These are phyloP conservation scores for Luehdorfia chinensis DNA, from an alignment of 1,140 invertebrate genomes.

Conservation along the genomic window DNA sequence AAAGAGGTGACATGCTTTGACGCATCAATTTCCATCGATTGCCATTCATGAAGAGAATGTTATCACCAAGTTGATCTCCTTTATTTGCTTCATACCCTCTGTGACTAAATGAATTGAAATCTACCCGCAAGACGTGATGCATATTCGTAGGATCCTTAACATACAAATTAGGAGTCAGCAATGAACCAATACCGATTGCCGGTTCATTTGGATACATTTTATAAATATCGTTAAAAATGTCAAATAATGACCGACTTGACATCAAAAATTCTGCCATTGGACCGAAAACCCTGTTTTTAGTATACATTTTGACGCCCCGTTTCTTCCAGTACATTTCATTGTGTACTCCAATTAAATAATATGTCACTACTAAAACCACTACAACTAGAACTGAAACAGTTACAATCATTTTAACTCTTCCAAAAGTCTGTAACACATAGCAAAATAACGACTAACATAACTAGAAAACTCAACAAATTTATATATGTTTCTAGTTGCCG, in stretches of 20 bases:
- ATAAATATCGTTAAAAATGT: conserved; percentile 32
- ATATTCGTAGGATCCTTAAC: conserved; percentile 75
- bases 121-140: conserved; percentile 65
- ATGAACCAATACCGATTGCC: conserved; percentile 50
- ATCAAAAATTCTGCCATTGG: conserved; percentile 28
- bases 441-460: too few species aligned
- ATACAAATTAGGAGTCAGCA: conserved; percentile 61
- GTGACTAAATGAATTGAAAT: conserved; percentile 73
- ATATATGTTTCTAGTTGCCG: too few species aligned
- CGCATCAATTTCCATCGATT: conserved; percentile 64
- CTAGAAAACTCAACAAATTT: too few species aligned
- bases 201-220: conserved; percentile 30
- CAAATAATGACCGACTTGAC: conserved; percentile 23
- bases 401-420: too few species aligned
- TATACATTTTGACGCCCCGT: conserved; percentile 7
- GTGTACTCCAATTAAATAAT: conserved; percentile 13
- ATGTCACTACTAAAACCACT: too few species aligned
- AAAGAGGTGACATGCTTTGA: conserved; percentile 64
- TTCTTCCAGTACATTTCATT: conserved; percentile 10
- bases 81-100: conserved; percentile 71
- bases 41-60: conserved; percentile 71
- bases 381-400: too few species aligned
- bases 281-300: conserved; percentile 24
- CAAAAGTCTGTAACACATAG: too few species aligned
- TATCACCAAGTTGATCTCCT: conserved; percentile 73